Base-by-base conservation (phyloP, 2,888 invertebrate genomes). In the Athalia rosae region DNA sequence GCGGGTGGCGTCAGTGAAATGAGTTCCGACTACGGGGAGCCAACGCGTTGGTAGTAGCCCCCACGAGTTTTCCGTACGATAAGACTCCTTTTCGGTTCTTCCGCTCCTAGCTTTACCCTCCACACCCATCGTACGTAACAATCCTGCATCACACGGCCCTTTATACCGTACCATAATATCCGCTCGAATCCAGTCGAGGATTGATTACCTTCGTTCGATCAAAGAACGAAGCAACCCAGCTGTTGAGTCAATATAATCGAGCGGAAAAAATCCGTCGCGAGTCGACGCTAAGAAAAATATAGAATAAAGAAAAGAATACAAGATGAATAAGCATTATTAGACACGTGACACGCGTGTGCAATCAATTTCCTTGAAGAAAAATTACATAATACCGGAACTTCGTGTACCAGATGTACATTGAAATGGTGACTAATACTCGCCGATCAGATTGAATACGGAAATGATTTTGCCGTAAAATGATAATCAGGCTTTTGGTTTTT, bases 1-100 rank as follows among this genome's bases (percentile, higher is more conserved):
- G 62, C 62, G 58, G 71, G 45, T 53, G 71, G 71, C 71, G 67
- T 67, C 67, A 50, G 15, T 28, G 7, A 67, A 67, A 67, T 67
- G 67, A 67, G 67, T 67, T 67, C 50, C 67, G 67, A 15, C 67
- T 15, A 67, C 50, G 50, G 28, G 61, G 67, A 45, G 9, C 53
- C 45, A 50, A 67, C 67, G 41, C 53, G 41, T 45, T 28, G 28
- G 28, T 28, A 48, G 53, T n/a, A 53, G 53, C 53, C 8, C 53
- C 9, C 67, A 50, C 11, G 53, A 41, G 53, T 67, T 53, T 48
- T 67, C 15, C 8, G 15, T 47, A 53, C 67, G 67, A 67, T 53
- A 67, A 67, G 67, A 67, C 6, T 48, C 11, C 28, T 53, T 11
- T 15, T 67, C 53, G 11, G 28, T 3, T 53, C n/a, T 9, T 48